Percentiles rank a stretch among this genome's conserved stretches.
These are phyloP conservation scores for Neotoma lepida DNA, from an alignment of 2,113 vertebrate species.

Conservation along the genomic window DNA sequence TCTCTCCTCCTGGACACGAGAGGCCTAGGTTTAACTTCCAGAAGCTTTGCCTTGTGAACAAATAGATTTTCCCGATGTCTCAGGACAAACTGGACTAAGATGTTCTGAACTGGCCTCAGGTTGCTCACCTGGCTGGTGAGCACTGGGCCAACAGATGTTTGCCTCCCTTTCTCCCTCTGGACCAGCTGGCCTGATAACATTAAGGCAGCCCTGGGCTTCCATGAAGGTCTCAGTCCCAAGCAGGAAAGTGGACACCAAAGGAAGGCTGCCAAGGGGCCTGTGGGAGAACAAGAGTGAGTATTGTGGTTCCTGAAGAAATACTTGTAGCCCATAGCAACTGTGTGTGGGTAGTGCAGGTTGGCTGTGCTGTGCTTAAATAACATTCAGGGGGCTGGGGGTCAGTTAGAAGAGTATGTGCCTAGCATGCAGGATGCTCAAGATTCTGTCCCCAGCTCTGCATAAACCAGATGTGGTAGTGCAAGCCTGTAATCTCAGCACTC, in stretches of 20 bases:
- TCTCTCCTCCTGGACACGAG: too few relatives aligned
- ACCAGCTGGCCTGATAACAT: not conserved
- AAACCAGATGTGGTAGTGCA: not conserved
- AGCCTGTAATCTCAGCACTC: not conserved
- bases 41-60: not conserved
- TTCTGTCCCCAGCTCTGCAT: not conserved
- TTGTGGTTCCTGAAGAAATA: not conserved
- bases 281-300: not conserved
- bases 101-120: not conserved
- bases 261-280: not conserved
- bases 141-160: not conserved
- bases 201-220: not conserved
- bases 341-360: not conserved
- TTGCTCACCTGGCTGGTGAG: not conserved
- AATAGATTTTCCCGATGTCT: not conserved
- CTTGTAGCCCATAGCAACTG: not conserved
- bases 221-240: not conserved
- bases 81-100: not conserved
- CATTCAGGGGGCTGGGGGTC: not conserved
- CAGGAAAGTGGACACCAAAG: not conserved
- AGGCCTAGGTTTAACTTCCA: not conserved
- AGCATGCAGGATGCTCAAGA: too few relatives aligned
- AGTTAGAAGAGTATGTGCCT: not conserved
- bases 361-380: not conserved
- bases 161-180: not conserved